Base-by-base conservation (phyloP, 2,113 vertebrate species). In the Cariama cristata region DNA sequence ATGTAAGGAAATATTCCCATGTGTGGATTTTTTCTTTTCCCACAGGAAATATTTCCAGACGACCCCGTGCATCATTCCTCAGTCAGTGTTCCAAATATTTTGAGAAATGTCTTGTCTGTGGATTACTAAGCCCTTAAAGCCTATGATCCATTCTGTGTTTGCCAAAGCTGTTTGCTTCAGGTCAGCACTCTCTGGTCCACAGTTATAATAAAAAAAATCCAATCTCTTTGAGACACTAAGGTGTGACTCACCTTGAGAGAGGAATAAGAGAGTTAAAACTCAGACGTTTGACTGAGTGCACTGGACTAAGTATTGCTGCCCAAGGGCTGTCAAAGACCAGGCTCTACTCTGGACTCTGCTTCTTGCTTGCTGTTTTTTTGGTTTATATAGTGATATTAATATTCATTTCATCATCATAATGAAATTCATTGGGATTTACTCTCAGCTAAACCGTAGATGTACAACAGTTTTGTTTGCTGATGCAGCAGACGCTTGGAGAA, bases 241-340 rank as follows among this genome's bases (percentile, higher is more conserved):
- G 4, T 79, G 30, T 60, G 56, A 10, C 11, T 86, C 22, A 59
- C 6, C 15, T 47, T 59, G 23, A 88, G 4, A 81, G 15, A 74
- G 45, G 50, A 91, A 69, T 83, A 58, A 69, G 69, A 77, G 42
- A 75, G 15, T 71, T 90, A 85, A 94, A 94, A 74, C 11, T 71
- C 52, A 63, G 26, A 45, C 21, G 35, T 14, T 4, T 76, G 63
- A 42, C 28, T 53, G 16, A 74, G 4, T 58, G 14, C 11, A 50
- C 10, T 11, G 7, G 33, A 42, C n/a, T 66, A 74, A 86, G 4
- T 30, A 63, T 53, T 0, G 0, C 1, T 72, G 21, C 27, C 7
- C 23, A 79, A 72, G 28, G 32, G 2, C 16, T 80, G 20, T 50
- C 32, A 86, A 86, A 74, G 11, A 20, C 6, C 67, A 26, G 11